Base-by-base conservation (phyloP, 2,888 invertebrate species). In the Lasius platythorax region DNA sequence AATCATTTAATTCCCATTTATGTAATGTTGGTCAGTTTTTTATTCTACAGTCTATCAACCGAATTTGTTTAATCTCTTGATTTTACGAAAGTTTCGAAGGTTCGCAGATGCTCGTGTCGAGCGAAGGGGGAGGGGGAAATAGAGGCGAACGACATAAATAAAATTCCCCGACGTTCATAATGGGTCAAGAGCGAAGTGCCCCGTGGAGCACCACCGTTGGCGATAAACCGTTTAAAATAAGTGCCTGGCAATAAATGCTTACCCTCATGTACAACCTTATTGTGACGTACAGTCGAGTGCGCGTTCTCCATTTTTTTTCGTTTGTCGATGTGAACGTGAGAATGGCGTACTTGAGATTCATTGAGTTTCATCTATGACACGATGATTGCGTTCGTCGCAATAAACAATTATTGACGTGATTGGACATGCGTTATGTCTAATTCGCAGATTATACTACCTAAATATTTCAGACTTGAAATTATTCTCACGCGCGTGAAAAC, bases 211-310 rank as follows among this genome's bases (percentile, higher is more conserved):
- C 28, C 58, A 73, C 73, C 72, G 64, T 84, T 67, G 84, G 67
- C 81, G 73, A 84, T 84, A 84, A 84, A 84, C 66, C 81, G 73
- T 84, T 84, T 81, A 84, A 81, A 84, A 73, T 84, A 84, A 84
- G 84, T 81, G 84, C 81, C 74, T 67, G 81, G 81, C 79, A 84
- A 84, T 84, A 84, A 84, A 73, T 61, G 73, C 67, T 63, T 67
- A 50, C 61, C 81, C 84, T 84, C 61, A 61, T 81, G 67, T 50
- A 56, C 43, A 67, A 68, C 30, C 73, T 73, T 74, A 66, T 37
- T 58, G 67, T 40, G 61, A 5, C 58, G n/a, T 66, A 67, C 50
- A 37, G 46, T 81, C 84, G 66, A 84, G 74, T 81, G 33, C 67
- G 37, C 67, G 37, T 81, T 63, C 66, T 82, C 43, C n/a, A 37